Evolutionary conservation across 1,140 invertebrate genomes (phyloP).

Genomic region (Colletes latitarsis): DNA sequence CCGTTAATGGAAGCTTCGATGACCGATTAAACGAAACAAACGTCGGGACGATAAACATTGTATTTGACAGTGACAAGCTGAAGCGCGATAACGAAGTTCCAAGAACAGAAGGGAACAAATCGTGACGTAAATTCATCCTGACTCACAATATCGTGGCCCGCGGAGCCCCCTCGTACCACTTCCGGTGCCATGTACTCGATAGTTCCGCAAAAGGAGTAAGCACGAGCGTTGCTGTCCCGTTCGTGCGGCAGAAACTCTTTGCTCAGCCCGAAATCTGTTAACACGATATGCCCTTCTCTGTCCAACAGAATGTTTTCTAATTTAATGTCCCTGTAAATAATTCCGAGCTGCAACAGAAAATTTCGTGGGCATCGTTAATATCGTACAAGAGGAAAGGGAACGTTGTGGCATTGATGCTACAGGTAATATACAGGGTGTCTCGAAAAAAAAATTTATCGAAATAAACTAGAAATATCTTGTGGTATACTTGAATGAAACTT

Average conservation of each 20-base stretch:
- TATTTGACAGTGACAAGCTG: slow-evolving; percentile 4
- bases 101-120: slow-evolving; percentile 43
- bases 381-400: background rate
- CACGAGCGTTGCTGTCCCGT: slow-evolving; percentile 82
- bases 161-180: slow-evolving; percentile 90
- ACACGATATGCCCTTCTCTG: slow-evolving; percentile 92
- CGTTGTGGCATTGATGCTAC: background rate
- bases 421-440: background rate
- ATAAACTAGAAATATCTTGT: no score
- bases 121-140: slow-evolving; percentile 48
- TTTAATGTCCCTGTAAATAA: slow-evolving; percentile 98
- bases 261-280: slow-evolving; percentile 96
- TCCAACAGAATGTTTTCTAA: slow-evolving; percentile 96
- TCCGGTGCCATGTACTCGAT: slow-evolving; percentile 98
- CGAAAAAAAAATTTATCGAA: no score
- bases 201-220: slow-evolving; percentile 98
- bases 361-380: background rate
- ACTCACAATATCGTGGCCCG: slow-evolving; percentile 95
- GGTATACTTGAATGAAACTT: no score
- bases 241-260: slow-evolving; percentile 91
- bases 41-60: slow-evolving; percentile 18
- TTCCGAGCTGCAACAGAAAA: slow-evolving; percentile 87
- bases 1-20: background rate
- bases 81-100: slow-evolving; percentile 35
- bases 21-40: background rate